Evolutionary conservation across 2,888 invertebrate species (phyloP).

Genomic region (Cantharis rustica): DNA sequence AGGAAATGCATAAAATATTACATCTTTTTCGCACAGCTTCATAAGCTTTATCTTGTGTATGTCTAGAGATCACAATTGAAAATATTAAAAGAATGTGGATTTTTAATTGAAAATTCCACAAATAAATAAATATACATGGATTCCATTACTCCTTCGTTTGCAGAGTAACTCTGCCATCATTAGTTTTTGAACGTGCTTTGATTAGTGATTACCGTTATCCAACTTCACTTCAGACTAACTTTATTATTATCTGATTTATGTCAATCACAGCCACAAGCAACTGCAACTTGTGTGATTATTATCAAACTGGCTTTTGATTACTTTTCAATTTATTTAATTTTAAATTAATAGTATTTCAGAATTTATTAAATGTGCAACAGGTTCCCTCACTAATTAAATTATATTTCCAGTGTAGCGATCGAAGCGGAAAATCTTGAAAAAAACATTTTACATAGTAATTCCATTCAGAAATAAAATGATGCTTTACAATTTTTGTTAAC

Average conservation of each 20-base stretch:
- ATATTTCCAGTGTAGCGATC: neutral
- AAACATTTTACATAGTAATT: neutral
- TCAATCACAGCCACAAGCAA: slow-evolving; percentile 19
- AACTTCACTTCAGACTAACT: slow-evolving; percentile 27
- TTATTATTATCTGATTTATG: slow-evolving; percentile 26
- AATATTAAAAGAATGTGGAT: slow-evolving; percentile 8
- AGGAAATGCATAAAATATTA: neutral
- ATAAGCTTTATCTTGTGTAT: neutral
- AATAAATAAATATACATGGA: slow-evolving; percentile 11
- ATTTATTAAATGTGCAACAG: neutral
- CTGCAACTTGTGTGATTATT: slow-evolving; percentile 13
- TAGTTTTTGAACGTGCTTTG: slow-evolving; percentile 30
- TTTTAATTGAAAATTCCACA: slow-evolving; percentile 11
- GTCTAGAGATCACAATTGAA: neutral
- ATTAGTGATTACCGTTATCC: slow-evolving; percentile 26
- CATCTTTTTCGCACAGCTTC: neutral
- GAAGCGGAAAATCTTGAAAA: neutral
- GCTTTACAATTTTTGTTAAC: neutral
- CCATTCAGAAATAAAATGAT: neutral
- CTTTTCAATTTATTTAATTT: slow-evolving; percentile 24
- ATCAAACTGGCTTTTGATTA: slow-evolving; percentile 20
- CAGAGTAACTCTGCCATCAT: slow-evolving; percentile 17
- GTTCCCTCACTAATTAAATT: neutral
- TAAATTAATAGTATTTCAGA: neutral
- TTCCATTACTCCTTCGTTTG: slow-evolving; percentile 13